These are phyloP conservation scores for Diarsia dahlii DNA, from an alignment of 2,888 invertebrate species.

Conservation along the genomic window DNA sequence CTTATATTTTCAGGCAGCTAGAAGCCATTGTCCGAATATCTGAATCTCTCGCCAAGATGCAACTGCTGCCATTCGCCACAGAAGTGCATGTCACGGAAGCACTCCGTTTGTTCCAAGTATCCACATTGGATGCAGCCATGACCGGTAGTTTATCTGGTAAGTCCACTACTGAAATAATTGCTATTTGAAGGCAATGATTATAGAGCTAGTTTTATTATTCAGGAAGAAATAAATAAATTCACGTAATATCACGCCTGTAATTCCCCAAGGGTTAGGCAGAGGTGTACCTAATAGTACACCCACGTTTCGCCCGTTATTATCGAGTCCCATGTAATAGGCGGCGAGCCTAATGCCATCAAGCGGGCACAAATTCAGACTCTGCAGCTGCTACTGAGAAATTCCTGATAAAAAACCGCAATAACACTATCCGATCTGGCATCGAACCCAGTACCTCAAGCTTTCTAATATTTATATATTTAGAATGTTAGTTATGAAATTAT, in stretches of 20 bases:
- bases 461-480: no score
- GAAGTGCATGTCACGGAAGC: constrained; percentile 98
- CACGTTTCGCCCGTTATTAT: no score
- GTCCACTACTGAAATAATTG: constrained; percentile 6
- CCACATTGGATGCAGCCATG: constrained; percentile 98
- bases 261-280: no score
- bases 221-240: background rate
- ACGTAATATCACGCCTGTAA: no score
- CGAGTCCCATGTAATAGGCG: no score
- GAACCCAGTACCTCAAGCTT: no score
- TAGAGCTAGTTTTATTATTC: background rate
- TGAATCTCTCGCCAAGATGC: constrained; percentile 99
- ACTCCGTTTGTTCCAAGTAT: constrained; percentile 98
- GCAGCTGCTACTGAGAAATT: no score
- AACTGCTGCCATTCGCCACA: constrained; percentile 96
- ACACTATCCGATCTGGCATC: no score
- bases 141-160: constrained; percentile 97
- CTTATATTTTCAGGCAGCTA: constrained; percentile 92
- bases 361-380: no score
- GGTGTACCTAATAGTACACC: no score
- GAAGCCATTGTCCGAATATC: constrained; percentile 99
- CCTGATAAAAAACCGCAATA: no score
- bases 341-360: no score
- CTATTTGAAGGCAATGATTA: background rate
- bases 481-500: background rate